These are phyloP conservation scores for Gnatocerus cornutus DNA, from an alignment of 2,888 invertebrate genomes.

Conservation along the genomic window DNA sequence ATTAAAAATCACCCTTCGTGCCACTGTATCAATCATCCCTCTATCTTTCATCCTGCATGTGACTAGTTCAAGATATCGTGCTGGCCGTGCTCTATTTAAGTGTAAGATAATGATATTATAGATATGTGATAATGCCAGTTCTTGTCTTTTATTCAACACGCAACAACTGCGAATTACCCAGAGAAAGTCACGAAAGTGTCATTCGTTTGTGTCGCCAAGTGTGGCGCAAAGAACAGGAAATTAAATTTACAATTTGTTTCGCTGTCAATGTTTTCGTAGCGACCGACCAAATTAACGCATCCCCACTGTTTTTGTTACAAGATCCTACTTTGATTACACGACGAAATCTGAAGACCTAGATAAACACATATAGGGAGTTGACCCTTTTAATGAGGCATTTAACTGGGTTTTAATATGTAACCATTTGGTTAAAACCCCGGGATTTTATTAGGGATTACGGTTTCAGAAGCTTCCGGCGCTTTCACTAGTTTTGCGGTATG, in stretches of 20 bases:
- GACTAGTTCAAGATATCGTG: constrained; percentile 31
- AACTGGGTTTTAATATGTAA: too few relatives aligned
- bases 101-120: constrained; percentile 43
- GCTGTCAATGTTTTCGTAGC: constrained; percentile 4
- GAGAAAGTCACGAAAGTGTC: constrained; percentile 56
- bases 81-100: constrained; percentile 23
- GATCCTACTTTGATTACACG: constrained; percentile 12
- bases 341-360: constrained; percentile 9
- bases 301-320: constrained; percentile 3
- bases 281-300: constrained; percentile 1
- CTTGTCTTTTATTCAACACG: constrained; percentile 52
- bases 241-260: constrained; percentile 25
- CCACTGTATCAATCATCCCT: constrained; percentile 24
- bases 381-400: constrained; percentile 6
- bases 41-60: constrained; percentile 19
- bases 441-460: too few relatives aligned
- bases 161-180: constrained; percentile 58
- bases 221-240: constrained; percentile 23
- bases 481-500: too few relatives aligned
- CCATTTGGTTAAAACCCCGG: too few relatives aligned
- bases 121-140: constrained; percentile 38
- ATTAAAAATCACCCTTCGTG: constrained; percentile 12
- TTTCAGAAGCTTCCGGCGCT: too few relatives aligned
- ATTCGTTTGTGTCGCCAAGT: constrained; percentile 13
- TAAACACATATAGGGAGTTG: constrained; percentile 7